These are phyloP conservation scores for Oryzias curvinotus DNA, from an alignment of 2,113 vertebrate species.

Conservation along the genomic window DNA sequence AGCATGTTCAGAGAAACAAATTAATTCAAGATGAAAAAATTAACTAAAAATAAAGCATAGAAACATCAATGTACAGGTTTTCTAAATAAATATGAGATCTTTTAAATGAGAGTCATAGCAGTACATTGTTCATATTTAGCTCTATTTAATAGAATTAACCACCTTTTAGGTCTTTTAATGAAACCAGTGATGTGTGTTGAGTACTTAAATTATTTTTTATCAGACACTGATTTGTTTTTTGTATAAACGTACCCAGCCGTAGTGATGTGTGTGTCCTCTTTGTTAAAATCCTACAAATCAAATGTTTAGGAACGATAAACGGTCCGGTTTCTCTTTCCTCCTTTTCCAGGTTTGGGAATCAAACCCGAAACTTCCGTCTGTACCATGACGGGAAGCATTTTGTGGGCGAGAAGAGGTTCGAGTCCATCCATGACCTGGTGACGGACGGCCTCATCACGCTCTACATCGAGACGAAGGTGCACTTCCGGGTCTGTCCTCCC, in stretches of 20 bases:
- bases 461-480: slow-evolving; percentile 92
- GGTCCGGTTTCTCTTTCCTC: background rate
- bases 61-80: too few relatives aligned
- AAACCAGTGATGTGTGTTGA: background rate
- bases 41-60: too few relatives aligned
- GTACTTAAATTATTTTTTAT: too few relatives aligned
- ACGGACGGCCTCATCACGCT: slow-evolving; percentile 97
- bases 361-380: slow-evolving; percentile 95
- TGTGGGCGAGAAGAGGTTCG: slow-evolving; percentile 96
- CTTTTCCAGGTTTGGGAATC: slow-evolving; percentile 86
- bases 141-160: too few relatives aligned
- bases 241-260: too few relatives aligned
- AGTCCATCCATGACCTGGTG: slow-evolving; percentile 96
- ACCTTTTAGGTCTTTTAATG: too few relatives aligned
- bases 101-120: too few relatives aligned
- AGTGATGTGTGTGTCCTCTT: background rate
- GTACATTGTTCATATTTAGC: too few relatives aligned
- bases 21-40: too few relatives aligned
- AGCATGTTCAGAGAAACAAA: too few relatives aligned
- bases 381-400: slow-evolving; percentile 98
- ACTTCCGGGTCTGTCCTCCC: slow-evolving; percentile 47
- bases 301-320: background rate
- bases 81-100: too few relatives aligned
- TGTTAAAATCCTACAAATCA: background rate
- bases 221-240: too few relatives aligned